Conservation (phyloP, 2,113 vertebrate genomes). For the Myanophis thanlyinensis region DNA sequence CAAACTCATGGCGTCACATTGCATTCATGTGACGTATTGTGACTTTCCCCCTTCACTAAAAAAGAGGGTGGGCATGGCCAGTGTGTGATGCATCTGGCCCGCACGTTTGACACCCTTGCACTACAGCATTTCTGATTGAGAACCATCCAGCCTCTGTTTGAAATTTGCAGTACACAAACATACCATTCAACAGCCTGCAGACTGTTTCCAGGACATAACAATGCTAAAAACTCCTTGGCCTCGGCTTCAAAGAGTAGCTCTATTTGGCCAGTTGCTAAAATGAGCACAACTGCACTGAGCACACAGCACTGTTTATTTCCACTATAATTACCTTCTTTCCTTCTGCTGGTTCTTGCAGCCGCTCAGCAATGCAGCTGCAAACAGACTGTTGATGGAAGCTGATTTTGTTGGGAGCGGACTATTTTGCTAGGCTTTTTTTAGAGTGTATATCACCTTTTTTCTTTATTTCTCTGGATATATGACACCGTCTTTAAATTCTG, state of each 20-base stretch:
- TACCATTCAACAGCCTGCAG: neutral
- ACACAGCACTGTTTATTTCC: neutral
- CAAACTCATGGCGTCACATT: too few species aligned
- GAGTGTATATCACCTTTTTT: neutral
- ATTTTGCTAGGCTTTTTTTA: slow-evolving; percentile 1
- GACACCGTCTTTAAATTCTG: neutral
- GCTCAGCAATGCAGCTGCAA: neutral
- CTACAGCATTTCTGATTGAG: neutral
- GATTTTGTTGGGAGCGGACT: neutral
- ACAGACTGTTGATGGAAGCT: neutral
- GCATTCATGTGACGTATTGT: too few species aligned
- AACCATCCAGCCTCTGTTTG: neutral
- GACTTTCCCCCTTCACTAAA: too few species aligned
- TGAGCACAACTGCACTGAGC: neutral
- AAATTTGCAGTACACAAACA: neutral
- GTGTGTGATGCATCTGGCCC: too few species aligned
- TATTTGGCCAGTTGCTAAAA: neutral
- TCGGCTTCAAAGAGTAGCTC: neutral
- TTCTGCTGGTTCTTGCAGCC: neutral
- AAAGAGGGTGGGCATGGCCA: too few species aligned
- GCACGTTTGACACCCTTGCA: too few species aligned
- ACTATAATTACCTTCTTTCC: neutral
- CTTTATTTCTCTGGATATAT: neutral
- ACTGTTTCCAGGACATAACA: neutral
- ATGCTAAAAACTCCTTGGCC: slow-evolving; percentile 20